These are phyloP conservation scores for Hydrozoanthus gracilis DNA, from an alignment of 92 coral and sea anemone species.

Conservation along the genomic window DNA sequence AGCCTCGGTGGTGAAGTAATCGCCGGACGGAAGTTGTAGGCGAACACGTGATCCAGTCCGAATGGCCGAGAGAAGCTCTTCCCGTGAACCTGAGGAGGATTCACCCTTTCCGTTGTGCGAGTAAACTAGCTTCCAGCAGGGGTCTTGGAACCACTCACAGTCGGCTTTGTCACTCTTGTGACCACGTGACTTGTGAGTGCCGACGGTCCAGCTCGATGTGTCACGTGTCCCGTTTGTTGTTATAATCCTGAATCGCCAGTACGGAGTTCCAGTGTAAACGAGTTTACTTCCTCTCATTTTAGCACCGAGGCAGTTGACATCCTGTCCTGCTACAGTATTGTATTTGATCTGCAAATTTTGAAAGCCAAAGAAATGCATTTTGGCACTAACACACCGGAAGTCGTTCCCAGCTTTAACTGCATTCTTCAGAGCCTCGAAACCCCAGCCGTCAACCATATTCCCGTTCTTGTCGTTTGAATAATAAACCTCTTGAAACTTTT, in stretches of 20 bases:
- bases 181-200: constrained; percentile 54
- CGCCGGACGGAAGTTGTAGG: constrained; percentile 34
- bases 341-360: constrained; percentile 35
- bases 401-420: constrained; percentile 33
- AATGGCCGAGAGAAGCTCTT: constrained; percentile 41
- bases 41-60: constrained; percentile 55
- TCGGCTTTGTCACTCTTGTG: constrained; percentile 39
- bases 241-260: constrained; percentile 43
- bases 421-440: constrained; percentile 22
- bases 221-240: constrained; percentile 58
- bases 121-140: constrained; percentile 52
- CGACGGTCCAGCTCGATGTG: constrained; percentile 56
- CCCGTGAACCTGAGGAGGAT: constrained; percentile 39
- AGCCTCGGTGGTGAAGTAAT: constrained; percentile 53
- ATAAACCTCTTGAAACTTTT: constrained; percentile 24
- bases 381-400: constrained; percentile 30
- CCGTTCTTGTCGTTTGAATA: constrained; percentile 46
- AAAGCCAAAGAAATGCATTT: constrained; percentile 20
- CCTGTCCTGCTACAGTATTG: constrained; percentile 44
- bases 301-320: constrained; percentile 33
- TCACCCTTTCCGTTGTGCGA: constrained; percentile 38
- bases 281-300: constrained; percentile 39
- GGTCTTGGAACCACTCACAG: constrained; percentile 53
- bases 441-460: constrained; percentile 31
- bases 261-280: constrained; percentile 26